Evolutionary conservation across 1,140 invertebrate genomes (phyloP).

Genomic region (Vollenhovia emeryi): DNA sequence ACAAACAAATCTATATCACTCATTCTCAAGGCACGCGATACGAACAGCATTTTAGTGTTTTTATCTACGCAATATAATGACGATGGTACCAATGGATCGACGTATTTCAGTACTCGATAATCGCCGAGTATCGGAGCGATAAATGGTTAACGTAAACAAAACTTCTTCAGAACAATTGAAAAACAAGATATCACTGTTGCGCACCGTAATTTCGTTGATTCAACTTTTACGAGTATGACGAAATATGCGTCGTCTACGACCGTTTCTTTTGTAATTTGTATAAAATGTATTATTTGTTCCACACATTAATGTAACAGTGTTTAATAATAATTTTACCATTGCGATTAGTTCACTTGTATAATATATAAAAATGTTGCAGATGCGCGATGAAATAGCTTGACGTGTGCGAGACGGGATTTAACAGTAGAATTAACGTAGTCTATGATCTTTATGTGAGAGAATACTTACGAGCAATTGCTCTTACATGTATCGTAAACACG

Average conservation of each 20-base stretch:
- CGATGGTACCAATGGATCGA: neutral
- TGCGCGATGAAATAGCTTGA: neutral
- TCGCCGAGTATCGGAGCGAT: neutral
- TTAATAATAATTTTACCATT: constrained; percentile 1
- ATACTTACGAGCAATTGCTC: neutral
- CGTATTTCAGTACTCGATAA: neutral
- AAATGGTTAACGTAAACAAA: neutral
- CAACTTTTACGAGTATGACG: neutral
- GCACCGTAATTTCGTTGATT: no score
- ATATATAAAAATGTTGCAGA: constrained; percentile 6
- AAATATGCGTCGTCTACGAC: neutral
- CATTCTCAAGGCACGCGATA: constrained; percentile 47
- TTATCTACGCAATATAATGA: constrained; percentile 48
- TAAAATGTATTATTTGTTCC: neutral
- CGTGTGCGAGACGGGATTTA: neutral
- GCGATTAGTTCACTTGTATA: neutral
- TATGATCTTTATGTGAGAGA: neutral
- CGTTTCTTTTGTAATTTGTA: neutral
- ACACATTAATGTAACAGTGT: neutral
- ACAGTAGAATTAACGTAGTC: neutral
- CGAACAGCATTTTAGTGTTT: constrained; percentile 30
- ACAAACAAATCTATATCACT: constrained; percentile 77
- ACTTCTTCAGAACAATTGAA: neutral
- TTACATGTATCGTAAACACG: constrained; percentile 12
- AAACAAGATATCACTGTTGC: neutral